These are phyloP conservation scores for Podocnemis expansa DNA, from an alignment of 2,113 vertebrate genomes.

Conservation along the genomic window DNA sequence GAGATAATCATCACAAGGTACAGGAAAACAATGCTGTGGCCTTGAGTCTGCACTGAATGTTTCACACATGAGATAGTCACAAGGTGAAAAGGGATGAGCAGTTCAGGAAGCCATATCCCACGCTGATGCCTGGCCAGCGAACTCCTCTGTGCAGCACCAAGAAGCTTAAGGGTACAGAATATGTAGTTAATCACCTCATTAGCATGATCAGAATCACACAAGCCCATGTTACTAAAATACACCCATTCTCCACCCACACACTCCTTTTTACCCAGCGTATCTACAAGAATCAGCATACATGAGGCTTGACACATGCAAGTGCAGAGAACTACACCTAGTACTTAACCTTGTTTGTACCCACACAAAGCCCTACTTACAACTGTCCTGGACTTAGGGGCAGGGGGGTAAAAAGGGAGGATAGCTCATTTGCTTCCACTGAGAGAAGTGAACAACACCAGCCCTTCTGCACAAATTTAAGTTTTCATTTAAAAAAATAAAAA, in stretches of 20 bases:
- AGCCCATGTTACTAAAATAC: neutral
- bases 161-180: neutral
- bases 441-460: neutral
- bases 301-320: neutral
- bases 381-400: neutral
- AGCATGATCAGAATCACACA: neutral
- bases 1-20: neutral
- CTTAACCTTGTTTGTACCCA: neutral
- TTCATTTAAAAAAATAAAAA: too few relatives aligned
- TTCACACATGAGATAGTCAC: neutral
- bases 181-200: neutral
- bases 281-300: neutral
- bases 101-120: neutral
- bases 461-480: neutral
- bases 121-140: neutral
- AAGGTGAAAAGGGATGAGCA: neutral
- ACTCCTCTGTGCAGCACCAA: neutral
- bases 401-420: neutral
- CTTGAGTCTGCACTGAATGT: neutral
- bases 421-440: neutral
- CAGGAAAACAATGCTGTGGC: too few relatives aligned
- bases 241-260: neutral
- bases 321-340: neutral
- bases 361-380: accelerated
- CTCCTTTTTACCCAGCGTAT: neutral